These are phyloP conservation scores for Coracias cyanogaster DNA, from an alignment of 2,797 vertebrate genomes.

Conservation along the genomic window DNA sequence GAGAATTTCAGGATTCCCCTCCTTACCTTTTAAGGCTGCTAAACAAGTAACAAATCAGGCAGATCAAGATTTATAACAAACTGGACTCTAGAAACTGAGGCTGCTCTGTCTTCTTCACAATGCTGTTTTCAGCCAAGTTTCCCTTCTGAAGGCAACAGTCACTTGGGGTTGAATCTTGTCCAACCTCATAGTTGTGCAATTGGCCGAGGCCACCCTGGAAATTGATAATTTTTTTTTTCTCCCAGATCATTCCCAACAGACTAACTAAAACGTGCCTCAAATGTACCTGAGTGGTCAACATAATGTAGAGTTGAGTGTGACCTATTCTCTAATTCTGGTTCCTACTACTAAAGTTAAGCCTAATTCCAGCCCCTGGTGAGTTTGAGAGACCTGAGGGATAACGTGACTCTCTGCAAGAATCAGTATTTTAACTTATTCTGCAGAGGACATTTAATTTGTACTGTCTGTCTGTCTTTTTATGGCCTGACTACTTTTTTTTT, in stretches of 20 bases:
- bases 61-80: not conserved
- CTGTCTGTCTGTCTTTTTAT: slow-evolving; percentile 49
- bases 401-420: not conserved
- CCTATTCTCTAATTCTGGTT: not conserved
- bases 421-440: slow-evolving; percentile 17
- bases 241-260: not conserved
- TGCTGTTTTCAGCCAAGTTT: slow-evolving; percentile 41
- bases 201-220: not conserved
- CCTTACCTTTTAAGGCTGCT: slow-evolving; percentile 33
- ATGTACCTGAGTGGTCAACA: not conserved
- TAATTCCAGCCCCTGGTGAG: not conserved
- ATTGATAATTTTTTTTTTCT: not conserved
- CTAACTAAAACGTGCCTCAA: slow-evolving; percentile 5
- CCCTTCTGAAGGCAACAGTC: not conserved
- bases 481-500: not conserved
- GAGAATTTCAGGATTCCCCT: not conserved
- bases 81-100: not conserved
- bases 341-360: not conserved
- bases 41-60: slow-evolving; percentile 2
- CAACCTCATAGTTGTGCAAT: slow-evolving; percentile 10
- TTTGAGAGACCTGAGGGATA: not conserved
- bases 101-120: not conserved
- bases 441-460: slow-evolving; percentile 18
- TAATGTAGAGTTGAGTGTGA: not conserved
- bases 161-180: slow-evolving; percentile 1